phyloP scores from a whole-genome alignment of 2,113 vertebrate species.

The Ochotona princeps region DNA sequence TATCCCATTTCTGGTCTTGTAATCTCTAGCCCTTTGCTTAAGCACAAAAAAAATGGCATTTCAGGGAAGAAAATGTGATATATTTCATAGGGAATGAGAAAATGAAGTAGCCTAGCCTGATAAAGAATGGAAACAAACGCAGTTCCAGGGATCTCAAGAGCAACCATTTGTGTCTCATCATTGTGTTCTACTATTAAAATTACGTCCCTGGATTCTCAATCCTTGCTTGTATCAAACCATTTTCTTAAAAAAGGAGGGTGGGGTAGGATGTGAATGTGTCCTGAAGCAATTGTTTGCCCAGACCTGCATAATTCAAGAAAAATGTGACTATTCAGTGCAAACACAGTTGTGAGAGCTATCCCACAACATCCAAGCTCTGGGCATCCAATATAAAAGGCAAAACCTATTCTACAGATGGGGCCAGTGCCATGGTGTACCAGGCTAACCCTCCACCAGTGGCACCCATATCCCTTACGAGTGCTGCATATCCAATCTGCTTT shows the following conservation, averaged over 20 bases:
- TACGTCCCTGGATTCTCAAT: background rate
- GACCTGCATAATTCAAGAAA: slow-evolving; percentile 4
- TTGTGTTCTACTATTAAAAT: slow-evolving; percentile 25
- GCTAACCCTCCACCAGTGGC: no score
- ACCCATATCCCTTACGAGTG: no score
- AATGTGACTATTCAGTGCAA: background rate
- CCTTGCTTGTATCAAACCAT: slow-evolving; percentile 14
- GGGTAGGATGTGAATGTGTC: background rate
- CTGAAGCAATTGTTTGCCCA: background rate
- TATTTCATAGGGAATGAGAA: background rate
- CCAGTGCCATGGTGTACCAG: no score
- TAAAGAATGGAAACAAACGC: background rate
- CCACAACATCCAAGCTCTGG: background rate
- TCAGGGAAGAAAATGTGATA: background rate
- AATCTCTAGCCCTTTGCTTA: background rate
- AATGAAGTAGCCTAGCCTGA: background rate
- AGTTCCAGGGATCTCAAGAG: background rate
- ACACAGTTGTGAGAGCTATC: background rate
- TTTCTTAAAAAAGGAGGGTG: background rate
- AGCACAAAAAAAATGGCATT: background rate
- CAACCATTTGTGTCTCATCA: slow-evolving; percentile 5
- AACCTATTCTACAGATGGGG: background rate
- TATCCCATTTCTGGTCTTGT: slow-evolving; percentile 26
- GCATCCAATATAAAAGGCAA: slow-evolving; percentile 26
- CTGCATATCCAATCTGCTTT: no score